phyloP scores from a whole-genome alignment of 2,113 vertebrate genomes.

The Neogale vison region DNA sequence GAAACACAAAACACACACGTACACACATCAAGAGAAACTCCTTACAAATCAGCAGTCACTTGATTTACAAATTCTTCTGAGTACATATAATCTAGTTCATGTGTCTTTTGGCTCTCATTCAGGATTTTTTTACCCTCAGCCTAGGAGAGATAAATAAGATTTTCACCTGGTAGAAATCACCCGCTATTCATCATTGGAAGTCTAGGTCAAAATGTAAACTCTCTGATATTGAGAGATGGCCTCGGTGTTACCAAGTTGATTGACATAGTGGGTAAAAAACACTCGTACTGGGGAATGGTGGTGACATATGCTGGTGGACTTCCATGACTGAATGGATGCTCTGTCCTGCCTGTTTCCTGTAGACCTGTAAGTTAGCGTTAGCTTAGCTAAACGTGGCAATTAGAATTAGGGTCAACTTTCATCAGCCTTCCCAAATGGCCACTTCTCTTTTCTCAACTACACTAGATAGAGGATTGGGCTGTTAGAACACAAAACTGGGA shows the following conservation, averaged over 20 bases:
- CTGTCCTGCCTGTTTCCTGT: background rate
- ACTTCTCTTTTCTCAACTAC: background rate
- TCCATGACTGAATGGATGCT: background rate
- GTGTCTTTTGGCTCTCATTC: slow-evolving; percentile 61
- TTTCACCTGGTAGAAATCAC: slow-evolving; percentile 69
- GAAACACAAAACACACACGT: background rate
- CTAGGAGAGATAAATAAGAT: slow-evolving; percentile 60
- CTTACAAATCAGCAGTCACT: slow-evolving; percentile 55
- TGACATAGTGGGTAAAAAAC: background rate
- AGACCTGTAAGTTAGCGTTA: background rate
- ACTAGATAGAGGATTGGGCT: background rate
- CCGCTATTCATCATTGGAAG: slow-evolving; percentile 19
- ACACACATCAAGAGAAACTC: background rate
- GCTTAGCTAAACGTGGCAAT: background rate
- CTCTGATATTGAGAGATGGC: background rate
- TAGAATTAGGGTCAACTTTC: background rate
- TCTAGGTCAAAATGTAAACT: slow-evolving; percentile 58
- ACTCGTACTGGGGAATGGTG: background rate
- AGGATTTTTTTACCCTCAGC: slow-evolving; percentile 54
- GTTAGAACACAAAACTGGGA: background rate
- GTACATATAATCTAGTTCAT: slow-evolving; percentile 57
- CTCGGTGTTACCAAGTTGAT: background rate
- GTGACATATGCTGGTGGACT: background rate
- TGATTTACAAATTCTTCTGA: slow-evolving; percentile 70
- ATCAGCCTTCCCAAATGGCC: background rate